A percentile compares a stretch with the other conserved stretches of the same genome.
Evolutionary conservation across 2,797 vertebrate genomes (phyloP).

Genomic region (Yasuhikotakia modesta): DNA sequence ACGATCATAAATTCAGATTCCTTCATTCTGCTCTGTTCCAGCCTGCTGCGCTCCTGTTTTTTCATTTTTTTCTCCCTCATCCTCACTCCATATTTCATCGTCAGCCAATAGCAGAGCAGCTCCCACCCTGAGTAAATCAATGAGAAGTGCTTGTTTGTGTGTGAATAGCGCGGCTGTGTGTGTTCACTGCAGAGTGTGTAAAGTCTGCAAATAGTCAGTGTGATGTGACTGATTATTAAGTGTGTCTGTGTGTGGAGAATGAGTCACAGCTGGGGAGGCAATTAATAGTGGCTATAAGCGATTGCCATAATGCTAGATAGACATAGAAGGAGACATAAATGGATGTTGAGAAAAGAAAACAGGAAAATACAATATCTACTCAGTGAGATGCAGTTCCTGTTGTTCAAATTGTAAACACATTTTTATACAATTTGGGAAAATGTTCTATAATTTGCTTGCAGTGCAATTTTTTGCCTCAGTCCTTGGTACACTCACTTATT

Average conservation of each 20-base stretch:
- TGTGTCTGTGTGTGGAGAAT: conserved; percentile 14
- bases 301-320: conserved; percentile 53
- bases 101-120: conserved; percentile 4
- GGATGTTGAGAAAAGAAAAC: neutral
- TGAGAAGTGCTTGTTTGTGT: conserved; percentile 14
- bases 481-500: too few relatives aligned
- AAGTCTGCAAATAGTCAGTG: conserved; percentile 21
- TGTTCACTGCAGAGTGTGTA: conserved; percentile 59
- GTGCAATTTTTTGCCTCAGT: too few relatives aligned
- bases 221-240: conserved; percentile 17
- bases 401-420: too few relatives aligned
- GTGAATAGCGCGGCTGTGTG: conserved; percentile 41
- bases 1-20: conserved; percentile 70
- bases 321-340: neutral
- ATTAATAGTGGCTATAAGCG: conserved; percentile 58
- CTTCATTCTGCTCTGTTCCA: conserved; percentile 86
- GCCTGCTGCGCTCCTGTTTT: conserved; percentile 73
- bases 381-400: neutral
- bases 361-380: neutral
- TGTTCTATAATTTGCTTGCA: too few relatives aligned
- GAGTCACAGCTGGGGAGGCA: conserved; percentile 53
- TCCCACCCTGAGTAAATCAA: conserved; percentile 43
- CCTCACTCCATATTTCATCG: conserved; percentile 8
- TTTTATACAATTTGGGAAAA: too few relatives aligned
- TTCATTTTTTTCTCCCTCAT: conserved; percentile 8